Evolutionary conservation across 2,888 invertebrate genomes (phyloP), one percentile per base, ranked within the genome.

Genomic region (Rotaria socialis): DNA sequence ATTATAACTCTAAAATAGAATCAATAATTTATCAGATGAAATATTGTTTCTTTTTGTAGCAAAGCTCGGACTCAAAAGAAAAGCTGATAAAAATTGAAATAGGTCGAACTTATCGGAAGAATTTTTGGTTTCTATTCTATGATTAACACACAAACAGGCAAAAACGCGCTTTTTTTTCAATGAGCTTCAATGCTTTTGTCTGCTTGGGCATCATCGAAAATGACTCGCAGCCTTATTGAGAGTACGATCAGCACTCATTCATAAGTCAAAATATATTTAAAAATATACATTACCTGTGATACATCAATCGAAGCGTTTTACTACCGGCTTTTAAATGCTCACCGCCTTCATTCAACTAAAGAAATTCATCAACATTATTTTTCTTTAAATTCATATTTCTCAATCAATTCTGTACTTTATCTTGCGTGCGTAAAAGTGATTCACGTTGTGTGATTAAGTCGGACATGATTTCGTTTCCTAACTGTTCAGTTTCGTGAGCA

Each of bases 401-500:
- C 7, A 19, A 41, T 11, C 19, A n/a, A 3, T 35, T 50, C 50
- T 89, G 88, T 88, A 91, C 91, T 87, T 95, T 92, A 85, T 93
- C 93, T 88, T 91, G 90, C 14, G 92, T 92, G 87, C 95, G 91
- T 7, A 94, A 89, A 7, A 96, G 91, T 0, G 94, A 92, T 89
- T 95, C 95, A 86, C 95, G 91, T 91, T 95, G 95, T 87, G 93
- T 93, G 2, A 94, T 94, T 60, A 96, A 91, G 89, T 95, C 95
- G 0, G 93, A 93, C 14, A 95, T 92, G 1, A 95, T 94, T 90
- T 94, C 94, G 0, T 93, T 93, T 16, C 95, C 95, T 88, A 95
- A 93, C 89, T 93, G 93, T 91, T 95, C 95, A 0, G 95, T 95
- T 91, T 95, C 95, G 7, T 94, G 93, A 0, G 95, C 94, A 80